Evolutionary conservation across 1,140 invertebrate species (phyloP), one percentile per base, ranked within the genome.

Genomic region (Drosophila simulans): DNA sequence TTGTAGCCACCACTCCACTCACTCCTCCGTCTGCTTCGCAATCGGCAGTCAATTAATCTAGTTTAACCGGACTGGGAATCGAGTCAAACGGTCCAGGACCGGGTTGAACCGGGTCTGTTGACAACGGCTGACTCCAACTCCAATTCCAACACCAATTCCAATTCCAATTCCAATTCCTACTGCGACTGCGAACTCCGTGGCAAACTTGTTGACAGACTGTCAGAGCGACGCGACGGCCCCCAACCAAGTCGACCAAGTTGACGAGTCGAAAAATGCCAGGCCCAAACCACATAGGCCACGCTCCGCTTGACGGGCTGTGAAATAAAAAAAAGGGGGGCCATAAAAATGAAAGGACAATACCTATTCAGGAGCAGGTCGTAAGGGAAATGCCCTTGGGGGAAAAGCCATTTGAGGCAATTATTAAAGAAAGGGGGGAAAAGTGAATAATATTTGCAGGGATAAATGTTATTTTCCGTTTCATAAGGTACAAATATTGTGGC

Each of bases 1-100:
- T 15, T 15, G 15, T 15, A n/a, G 37, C 37, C 13, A 13, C 12
- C 2, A 22, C 20, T 22, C 12, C 2, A 22, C 20, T 22, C 20
- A 22, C 20, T 22, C 20, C 46, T n/a, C 25, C 13, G 55, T 4
- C 31, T 22, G 49, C 15, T 10, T 10, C 10, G 51, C 59, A 64
- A 45, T 63, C 72, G 70, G 66, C 83, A 89, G 79, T 80, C 84
- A 89, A 88, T 88, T 88, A 89, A 88, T 89, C 84, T 89, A 83
- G 83, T 89, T 77, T 88, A 88, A 89, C 83, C 83, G 83, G 84
- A 89, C 76, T 88, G 66, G 35, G 71, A 89, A 80, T 56, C 34
- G 48, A 78, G 74, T 68, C 82, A 77, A 74, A 70, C 59, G 25
- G 69, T 71, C 42, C 48, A 59, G 42, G 54, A 20, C 46, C 40